Conservation (phyloP, 2,888 invertebrate species). For the Amorpha juglandis region DNA sequence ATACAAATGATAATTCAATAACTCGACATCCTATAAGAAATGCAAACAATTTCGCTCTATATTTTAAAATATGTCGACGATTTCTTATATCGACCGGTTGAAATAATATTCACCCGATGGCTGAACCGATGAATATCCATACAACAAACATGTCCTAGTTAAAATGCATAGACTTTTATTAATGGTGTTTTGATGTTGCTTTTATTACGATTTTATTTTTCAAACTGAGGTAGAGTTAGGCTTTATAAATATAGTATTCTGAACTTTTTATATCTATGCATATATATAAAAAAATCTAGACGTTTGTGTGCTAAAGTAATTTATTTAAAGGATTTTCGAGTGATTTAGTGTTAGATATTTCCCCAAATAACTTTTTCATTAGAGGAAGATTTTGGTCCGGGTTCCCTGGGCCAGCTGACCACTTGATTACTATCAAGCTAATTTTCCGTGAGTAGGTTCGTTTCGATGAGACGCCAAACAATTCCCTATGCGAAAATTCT, state of each 20-base stretch:
- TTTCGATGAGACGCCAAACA: no score
- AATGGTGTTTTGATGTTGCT: slow-evolving; percentile 36
- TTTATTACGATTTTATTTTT: slow-evolving; percentile 28
- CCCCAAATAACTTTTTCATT: neutral
- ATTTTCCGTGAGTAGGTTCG: no score
- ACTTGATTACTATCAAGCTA: no score
- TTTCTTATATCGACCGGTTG: neutral
- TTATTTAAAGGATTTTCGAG: slow-evolving; percentile 7
- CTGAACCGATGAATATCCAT: slow-evolving; percentile 19
- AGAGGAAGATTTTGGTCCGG: neutral
- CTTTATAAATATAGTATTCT: neutral
- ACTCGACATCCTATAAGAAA: no score
- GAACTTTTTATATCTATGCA: neutral
- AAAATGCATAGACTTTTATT: slow-evolving; percentile 30
- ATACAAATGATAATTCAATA: no score
- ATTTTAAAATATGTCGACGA: neutral
- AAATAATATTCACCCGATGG: neutral
- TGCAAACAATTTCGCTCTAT: no score
- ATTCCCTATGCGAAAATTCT: no score
- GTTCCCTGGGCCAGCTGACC: no score
- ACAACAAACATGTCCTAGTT: slow-evolving; percentile 30
- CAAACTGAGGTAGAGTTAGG: slow-evolving; percentile 15
- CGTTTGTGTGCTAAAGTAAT: neutral
- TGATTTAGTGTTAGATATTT: neutral
- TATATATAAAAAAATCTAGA: neutral